Evolutionary conservation across 2,113 vertebrate species (phyloP).

Genomic region (Serinus canaria): DNA sequence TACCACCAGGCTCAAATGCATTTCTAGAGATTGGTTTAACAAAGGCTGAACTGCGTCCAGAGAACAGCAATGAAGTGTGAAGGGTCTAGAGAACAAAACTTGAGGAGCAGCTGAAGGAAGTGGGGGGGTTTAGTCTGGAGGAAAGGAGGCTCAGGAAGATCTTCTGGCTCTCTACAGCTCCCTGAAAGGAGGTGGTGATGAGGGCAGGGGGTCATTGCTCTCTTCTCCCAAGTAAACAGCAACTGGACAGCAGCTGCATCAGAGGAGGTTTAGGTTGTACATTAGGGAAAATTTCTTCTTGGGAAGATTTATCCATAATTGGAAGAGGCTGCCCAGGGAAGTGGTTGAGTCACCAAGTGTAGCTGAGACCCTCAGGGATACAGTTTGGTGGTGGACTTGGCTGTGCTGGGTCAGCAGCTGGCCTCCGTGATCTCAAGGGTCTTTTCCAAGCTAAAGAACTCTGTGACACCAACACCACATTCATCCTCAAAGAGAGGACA

Average conservation of each 20-base stretch:
- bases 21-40: neutral
- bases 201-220: neutral
- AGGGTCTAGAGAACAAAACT: neutral
- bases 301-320: neutral
- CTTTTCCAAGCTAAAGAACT: neutral
- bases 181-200: neutral
- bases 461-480: neutral
- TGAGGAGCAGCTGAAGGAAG: neutral
- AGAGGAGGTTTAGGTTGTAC: neutral
- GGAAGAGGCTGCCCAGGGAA: neutral
- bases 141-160: neutral
- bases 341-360: too few species aligned
- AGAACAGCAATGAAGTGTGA: neutral
- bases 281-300: neutral
- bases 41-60: neutral
- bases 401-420: neutral
- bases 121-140: neutral
- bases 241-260: neutral
- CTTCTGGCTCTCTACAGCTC: neutral
- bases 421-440: neutral
- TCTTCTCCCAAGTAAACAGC: neutral
- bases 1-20: neutral
- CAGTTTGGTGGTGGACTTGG: too few species aligned
- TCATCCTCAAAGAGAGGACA: neutral
- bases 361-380: neutral